Evolutionary conservation across 2,888 invertebrate genomes (phyloP), one percentile per base, ranked within the genome.

Genomic region (Coronaproctus castanopsis): DNA sequence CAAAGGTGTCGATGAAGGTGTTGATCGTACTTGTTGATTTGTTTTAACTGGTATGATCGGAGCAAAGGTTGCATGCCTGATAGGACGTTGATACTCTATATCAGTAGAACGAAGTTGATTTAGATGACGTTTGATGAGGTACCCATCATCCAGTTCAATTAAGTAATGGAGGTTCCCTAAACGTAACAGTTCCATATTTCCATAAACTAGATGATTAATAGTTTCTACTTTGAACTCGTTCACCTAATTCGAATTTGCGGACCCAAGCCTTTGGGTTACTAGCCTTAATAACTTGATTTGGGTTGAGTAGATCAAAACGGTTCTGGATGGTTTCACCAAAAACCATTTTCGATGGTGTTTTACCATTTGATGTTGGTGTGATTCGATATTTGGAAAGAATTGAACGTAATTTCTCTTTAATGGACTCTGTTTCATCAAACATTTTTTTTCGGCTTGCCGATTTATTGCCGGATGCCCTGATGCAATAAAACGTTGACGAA

Each of bases 101-200:
- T 5, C 52, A 2, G 53, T 52, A 21, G 21, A 3, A 3, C 18
- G 24, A 2, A 64, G 50, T 61, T 64, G 62, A 52, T 64, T 57
- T 8, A 62, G 60, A 49, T 65, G 65, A 20, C 63, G 59, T 60
- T 65, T 65, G 10, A 65, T 61, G 14, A 58, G 53, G 52, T 64
- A 63, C 1, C 61, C 61, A 57, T 63, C 57, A 57, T 65, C 65
- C 10, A 66, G 52, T 57, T 64, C 54, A 5, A 65, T 53, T 21
- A 63, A 52, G 54, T 66, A 64, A 48, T 63, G 64, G 20, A 64
- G 51, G 19, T 51, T 52, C n/a, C 63, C 65, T 8, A 65, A 24
- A 21, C 55, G 50, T 60, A 2, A 65, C 54, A 50, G 24, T 63
- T 2, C 63, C 65, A 36, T 48, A 60, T 61, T 64, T 63, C 65